phyloP scores from a whole-genome alignment of 2,888 invertebrate genomes.

The Autographa gamma region DNA sequence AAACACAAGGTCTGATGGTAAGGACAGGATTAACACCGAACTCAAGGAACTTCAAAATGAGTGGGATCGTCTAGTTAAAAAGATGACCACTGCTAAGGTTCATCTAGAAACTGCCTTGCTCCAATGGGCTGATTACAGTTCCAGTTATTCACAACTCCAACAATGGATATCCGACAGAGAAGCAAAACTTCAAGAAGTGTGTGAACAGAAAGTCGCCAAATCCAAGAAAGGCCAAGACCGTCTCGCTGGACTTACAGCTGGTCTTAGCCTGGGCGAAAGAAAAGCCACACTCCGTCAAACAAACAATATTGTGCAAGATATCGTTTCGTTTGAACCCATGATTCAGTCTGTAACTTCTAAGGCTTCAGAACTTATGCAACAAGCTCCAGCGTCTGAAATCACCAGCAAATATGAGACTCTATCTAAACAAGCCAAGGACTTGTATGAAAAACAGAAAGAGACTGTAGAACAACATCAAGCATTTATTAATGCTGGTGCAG shows the following conservation, averaged over 20 bases:
- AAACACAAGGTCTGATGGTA: slow-evolving; percentile 96
- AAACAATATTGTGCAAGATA: slow-evolving; percentile 98
- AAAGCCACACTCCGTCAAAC: slow-evolving; percentile 97
- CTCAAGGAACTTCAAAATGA: slow-evolving; percentile 96
- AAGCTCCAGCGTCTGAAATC: slow-evolving; percentile 97
- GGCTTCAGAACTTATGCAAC: slow-evolving; percentile 97
- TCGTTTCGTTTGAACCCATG: slow-evolving; percentile 98
- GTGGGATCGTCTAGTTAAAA: slow-evolving; percentile 97
- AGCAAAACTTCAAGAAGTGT: slow-evolving; percentile 96
- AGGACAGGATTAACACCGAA: slow-evolving; percentile 95
- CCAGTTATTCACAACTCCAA: slow-evolving; percentile 96
- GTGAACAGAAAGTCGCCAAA: slow-evolving; percentile 94
- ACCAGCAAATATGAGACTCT: slow-evolving; percentile 96
- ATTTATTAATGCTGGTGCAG: slow-evolving; percentile 96
- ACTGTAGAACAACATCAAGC: slow-evolving; percentile 97
- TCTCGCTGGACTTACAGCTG: slow-evolving; percentile 92
- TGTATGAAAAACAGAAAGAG: slow-evolving; percentile 96
- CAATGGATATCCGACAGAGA: slow-evolving; percentile 98
- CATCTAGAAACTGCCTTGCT: slow-evolving; percentile 96
- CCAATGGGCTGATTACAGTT: slow-evolving; percentile 99
- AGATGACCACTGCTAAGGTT: slow-evolving; percentile 97
- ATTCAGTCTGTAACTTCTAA: slow-evolving; percentile 98
- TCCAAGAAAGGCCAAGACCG: slow-evolving; percentile 93
- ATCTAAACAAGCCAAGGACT: slow-evolving; percentile 96
- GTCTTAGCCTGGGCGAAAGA: slow-evolving; percentile 94